Evolutionary conservation across 2,113 vertebrate genomes (phyloP).

Genomic region (Pycnonotus jocosus): DNA sequence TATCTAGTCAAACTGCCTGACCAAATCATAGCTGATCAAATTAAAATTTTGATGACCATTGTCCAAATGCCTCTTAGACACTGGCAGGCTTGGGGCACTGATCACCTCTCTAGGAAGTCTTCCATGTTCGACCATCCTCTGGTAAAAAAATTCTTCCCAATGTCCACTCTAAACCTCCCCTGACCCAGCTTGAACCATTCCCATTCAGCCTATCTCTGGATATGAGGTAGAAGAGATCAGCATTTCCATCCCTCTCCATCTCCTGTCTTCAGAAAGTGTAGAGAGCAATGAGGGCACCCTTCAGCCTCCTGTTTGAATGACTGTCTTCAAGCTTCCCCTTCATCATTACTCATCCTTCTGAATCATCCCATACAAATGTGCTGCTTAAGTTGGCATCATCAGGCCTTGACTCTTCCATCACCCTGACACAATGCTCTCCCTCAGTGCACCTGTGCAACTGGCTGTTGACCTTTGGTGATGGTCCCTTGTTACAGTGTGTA

Average conservation of each 20-base stretch:
- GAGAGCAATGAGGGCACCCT: not conserved
- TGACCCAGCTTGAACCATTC: not conserved
- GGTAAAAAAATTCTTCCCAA: not conserved
- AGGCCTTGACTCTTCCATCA: not conserved
- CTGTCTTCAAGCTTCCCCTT: not conserved
- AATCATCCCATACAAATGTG: not conserved
- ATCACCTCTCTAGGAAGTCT: not conserved
- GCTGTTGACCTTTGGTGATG: not conserved
- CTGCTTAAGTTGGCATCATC: not conserved
- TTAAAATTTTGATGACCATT: not conserved
- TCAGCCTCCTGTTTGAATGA: not conserved
- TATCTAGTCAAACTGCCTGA: not conserved
- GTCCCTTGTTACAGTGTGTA: too few relatives aligned
- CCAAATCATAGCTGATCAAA: not conserved
- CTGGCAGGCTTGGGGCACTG: not conserved
- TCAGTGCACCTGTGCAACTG: not conserved
- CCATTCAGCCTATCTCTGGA: not conserved
- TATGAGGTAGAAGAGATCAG: not conserved
- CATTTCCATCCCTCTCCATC: not conserved
- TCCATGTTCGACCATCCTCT: not conserved
- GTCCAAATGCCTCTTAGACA: not conserved
- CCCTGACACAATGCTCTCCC: not conserved
- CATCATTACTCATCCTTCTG: not conserved
- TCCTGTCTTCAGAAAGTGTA: not conserved
- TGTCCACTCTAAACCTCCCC: not conserved